phyloP scores from a whole-genome alignment of 2,797 vertebrate genomes.

The Leptatherina wallacei region DNA sequence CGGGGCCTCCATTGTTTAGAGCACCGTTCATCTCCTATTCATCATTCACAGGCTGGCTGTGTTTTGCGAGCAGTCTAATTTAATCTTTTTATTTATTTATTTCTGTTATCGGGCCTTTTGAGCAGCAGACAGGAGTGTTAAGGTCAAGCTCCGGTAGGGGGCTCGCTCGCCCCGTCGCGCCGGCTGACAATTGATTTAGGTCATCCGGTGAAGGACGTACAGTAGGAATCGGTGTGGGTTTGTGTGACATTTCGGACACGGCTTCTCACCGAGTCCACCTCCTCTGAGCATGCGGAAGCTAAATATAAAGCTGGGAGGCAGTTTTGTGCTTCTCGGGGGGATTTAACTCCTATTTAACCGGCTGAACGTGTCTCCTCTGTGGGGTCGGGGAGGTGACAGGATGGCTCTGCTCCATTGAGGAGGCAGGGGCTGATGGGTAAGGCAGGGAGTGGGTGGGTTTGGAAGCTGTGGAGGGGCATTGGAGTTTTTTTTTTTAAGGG shows the following conservation, averaged over 20 bases:
- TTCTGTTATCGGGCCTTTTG: conserved; percentile 26
- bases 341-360: conserved; percentile 51
- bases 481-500: background rate
- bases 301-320: conserved; percentile 55
- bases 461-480: background rate
- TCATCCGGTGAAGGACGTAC: conserved; percentile 71
- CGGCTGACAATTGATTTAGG: conserved; percentile 75
- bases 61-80: conserved; percentile 55
- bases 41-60: conserved; percentile 64
- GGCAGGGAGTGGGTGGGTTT: conserved; percentile 4
- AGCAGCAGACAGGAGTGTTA: conserved; percentile 57
- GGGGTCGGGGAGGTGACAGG: conserved; percentile 35
- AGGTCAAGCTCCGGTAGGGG: conserved; percentile 78
- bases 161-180: conserved; percentile 62
- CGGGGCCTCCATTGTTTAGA: conserved; percentile 64
- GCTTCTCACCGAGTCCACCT: conserved; percentile 29
- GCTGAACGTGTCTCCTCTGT: conserved; percentile 39
- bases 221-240: conserved; percentile 32
- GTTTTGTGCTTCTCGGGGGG: conserved; percentile 36
- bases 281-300: conserved; percentile 6
- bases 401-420: conserved; percentile 13
- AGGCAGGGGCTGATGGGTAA: conserved; percentile 36
- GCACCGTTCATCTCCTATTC: conserved; percentile 61
- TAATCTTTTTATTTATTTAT: conserved; percentile 28
- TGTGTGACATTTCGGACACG: conserved; percentile 65